phyloP scores from a whole-genome alignment of 1,140 invertebrate genomes.

The Caenorhabditis remanei region DNA sequence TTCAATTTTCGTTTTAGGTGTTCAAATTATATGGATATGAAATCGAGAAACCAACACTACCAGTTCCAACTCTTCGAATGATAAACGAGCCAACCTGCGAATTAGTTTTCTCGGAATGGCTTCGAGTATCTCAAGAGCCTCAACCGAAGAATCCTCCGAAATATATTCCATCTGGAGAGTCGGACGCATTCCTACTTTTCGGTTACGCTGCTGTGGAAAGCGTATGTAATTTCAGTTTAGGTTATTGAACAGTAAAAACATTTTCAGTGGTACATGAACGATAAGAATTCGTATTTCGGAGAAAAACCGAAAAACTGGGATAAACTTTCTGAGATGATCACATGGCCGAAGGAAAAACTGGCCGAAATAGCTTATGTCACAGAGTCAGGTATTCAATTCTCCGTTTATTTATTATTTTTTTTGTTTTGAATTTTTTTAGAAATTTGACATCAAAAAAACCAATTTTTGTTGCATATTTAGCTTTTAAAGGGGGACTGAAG shows the following conservation, averaged over 20 bases:
- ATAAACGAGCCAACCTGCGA: slow-evolving; percentile 26
- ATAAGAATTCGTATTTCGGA: not conserved
- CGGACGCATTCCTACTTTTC: not conserved
- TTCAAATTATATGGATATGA: slow-evolving; percentile 33
- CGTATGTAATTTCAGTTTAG: not conserved
- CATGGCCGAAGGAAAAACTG: not conserved
- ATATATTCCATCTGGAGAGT: not conserved
- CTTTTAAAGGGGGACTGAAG: too few relatives aligned
- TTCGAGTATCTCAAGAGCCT: not conserved
- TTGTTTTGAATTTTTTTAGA: too few relatives aligned
- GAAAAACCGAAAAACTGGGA: slow-evolving; percentile 7
- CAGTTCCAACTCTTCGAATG: slow-evolving; percentile 24
- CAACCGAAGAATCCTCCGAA: not conserved
- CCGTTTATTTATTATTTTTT: too few relatives aligned
- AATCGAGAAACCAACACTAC: not conserved
- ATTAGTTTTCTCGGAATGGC: slow-evolving; percentile 8
- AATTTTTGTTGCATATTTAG: too few relatives aligned
- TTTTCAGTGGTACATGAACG: slow-evolving; percentile 25
- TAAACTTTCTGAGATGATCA: slow-evolving; percentile 2
- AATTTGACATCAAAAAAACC: too few relatives aligned
- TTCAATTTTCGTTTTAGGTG: not conserved
- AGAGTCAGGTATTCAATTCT: not conserved
- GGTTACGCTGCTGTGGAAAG: not conserved
- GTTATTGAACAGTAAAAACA: not conserved
- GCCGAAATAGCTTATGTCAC: not conserved